Conservation (phyloP, 1,140 invertebrate species). For the Chrysomallon squamiferum region DNA sequence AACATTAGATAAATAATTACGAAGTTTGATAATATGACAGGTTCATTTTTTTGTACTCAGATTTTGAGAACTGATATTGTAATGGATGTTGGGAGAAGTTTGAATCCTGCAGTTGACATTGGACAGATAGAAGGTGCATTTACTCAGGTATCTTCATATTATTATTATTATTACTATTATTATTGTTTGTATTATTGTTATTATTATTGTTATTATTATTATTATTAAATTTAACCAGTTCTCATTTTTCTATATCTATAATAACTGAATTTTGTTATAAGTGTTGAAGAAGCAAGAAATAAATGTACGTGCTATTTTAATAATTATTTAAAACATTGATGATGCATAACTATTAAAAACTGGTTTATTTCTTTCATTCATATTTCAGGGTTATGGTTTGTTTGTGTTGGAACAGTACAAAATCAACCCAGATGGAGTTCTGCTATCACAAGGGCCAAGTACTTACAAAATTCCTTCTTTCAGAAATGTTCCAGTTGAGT, state of each 20-base stretch:
- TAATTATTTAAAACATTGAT: too few relatives aligned
- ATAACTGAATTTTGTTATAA: too few relatives aligned
- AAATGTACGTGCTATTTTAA: too few relatives aligned
- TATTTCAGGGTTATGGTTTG: slow-evolving; percentile 78
- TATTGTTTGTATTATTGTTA: too few relatives aligned
- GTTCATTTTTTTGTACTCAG: too few relatives aligned
- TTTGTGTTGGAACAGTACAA: slow-evolving; percentile 89
- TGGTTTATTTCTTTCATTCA: background rate
- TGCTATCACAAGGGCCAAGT: slow-evolving; percentile 86
- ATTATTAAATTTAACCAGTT: too few relatives aligned
- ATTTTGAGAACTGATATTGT: slow-evolving; percentile 49
- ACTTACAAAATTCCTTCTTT: slow-evolving; percentile 91
- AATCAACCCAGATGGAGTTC: slow-evolving; percentile 79
- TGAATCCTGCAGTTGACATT: slow-evolving; percentile 51
- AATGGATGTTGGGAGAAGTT: slow-evolving; percentile 50
- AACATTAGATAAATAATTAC: too few relatives aligned
- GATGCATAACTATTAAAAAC: too few relatives aligned
- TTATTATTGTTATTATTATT: too few relatives aligned
- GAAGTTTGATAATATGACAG: too few relatives aligned
- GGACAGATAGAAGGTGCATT: slow-evolving; percentile 48
- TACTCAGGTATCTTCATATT: slow-evolving; percentile 49
- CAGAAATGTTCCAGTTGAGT: slow-evolving; percentile 86
- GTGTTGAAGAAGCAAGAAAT: too few relatives aligned
- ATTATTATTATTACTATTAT: slow-evolving; percentile 2
- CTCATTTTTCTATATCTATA: too few relatives aligned